Percentiles rank a stretch among this genome's conserved stretches.
Conservation (phyloP, 2,113 vertebrate species). For the Serinus canaria region DNA sequence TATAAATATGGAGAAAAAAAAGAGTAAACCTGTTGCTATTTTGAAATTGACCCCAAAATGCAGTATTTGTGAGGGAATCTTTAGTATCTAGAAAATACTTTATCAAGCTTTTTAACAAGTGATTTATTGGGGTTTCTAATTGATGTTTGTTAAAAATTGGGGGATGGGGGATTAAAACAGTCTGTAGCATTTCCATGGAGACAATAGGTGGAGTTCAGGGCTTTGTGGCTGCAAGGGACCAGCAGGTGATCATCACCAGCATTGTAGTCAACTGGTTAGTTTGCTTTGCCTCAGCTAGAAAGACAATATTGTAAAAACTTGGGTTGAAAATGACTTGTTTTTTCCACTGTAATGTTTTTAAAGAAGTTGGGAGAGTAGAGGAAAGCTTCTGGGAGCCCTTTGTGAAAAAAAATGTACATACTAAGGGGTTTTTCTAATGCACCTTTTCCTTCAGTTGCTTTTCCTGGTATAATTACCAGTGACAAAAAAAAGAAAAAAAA, state of each 20-base stretch:
- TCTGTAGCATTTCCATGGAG: background rate
- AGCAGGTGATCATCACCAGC: background rate
- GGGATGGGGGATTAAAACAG: background rate
- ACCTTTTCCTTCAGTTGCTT: background rate
- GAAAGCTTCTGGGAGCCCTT: background rate
- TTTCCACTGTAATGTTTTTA: background rate
- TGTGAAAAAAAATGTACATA: background rate
- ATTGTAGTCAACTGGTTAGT: background rate
- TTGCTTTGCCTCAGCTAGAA: background rate
- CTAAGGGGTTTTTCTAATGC: background rate
- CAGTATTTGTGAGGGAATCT: background rate
- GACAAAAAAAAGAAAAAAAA: background rate
- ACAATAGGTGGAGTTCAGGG: background rate
- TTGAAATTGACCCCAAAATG: background rate
- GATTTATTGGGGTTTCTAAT: background rate
- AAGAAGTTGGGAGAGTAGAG: background rate
- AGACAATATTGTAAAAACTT: background rate
- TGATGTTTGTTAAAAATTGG: background rate
- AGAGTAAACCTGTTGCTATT: background rate
- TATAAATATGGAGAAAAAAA: background rate
- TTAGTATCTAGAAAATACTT: background rate
- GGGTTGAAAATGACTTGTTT: background rate
- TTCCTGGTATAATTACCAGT: background rate
- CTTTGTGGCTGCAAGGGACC: background rate
- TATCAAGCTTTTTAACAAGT: background rate